A percentile compares a stretch with the other conserved stretches of the same genome.
phyloP scores from a whole-genome alignment of 2,113 vertebrate genomes.

The Myxocyprinus asiaticus region DNA sequence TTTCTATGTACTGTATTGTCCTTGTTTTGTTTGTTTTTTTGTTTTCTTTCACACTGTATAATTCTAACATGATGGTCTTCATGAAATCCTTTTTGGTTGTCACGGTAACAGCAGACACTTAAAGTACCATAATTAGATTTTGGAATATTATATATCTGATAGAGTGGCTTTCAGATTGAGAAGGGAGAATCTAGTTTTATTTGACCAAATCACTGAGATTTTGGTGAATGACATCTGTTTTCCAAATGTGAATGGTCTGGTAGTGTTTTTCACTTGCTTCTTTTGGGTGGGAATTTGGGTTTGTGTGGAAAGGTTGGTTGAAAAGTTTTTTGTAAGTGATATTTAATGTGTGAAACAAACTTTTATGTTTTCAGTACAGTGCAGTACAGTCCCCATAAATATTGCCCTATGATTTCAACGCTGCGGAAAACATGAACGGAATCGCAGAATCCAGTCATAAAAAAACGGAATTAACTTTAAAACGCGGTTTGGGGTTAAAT shows the following conservation, averaged over 20 bases:
- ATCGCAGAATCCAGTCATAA: too few relatives aligned
- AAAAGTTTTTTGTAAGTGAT: not conserved
- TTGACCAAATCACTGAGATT: not conserved
- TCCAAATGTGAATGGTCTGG: not conserved
- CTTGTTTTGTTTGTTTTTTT: too few relatives aligned
- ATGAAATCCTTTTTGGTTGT: conserved; percentile 19
- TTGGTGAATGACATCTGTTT: not conserved
- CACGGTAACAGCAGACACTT: conserved; percentile 19
- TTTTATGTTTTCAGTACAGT: not conserved
- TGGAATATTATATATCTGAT: not conserved
- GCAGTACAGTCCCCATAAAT: too few relatives aligned
- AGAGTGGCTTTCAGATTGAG: not conserved
- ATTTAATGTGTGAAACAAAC: not conserved
- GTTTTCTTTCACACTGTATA: not conserved
- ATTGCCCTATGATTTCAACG: too few relatives aligned
- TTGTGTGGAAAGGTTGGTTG: not conserved
- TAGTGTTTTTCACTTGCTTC: not conserved
- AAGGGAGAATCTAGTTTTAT: not conserved
- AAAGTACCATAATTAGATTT: conserved; percentile 36
- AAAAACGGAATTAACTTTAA: too few relatives aligned
- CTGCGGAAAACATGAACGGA: too few relatives aligned
- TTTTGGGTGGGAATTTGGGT: too few relatives aligned
- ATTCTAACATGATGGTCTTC: conserved; percentile 3
- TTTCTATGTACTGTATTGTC: not conserved
- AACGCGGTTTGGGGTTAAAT: too few relatives aligned